phyloP scores from a whole-genome alignment of 2,797 vertebrate genomes.

The Streptopelia turtur region DNA sequence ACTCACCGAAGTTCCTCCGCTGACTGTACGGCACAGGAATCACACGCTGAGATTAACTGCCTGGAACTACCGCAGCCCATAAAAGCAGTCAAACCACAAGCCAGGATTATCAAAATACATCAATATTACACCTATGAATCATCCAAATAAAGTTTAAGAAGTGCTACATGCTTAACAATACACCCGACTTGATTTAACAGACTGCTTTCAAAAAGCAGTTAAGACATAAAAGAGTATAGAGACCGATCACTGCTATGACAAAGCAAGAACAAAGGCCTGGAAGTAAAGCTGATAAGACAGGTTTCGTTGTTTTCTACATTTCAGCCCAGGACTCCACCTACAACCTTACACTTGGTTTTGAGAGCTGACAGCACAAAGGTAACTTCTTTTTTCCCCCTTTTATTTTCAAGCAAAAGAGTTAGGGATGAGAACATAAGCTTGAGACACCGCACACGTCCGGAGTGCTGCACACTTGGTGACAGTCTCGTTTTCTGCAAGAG shows the following conservation, averaged over 20 bases:
- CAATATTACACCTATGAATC: background rate
- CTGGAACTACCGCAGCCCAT: background rate
- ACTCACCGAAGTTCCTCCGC: constrained; percentile 7
- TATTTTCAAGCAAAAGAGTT: background rate
- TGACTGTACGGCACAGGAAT: background rate
- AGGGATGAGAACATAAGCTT: background rate
- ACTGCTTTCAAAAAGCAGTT: background rate
- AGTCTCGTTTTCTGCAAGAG: background rate
- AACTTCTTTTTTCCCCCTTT: background rate
- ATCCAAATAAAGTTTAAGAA: background rate
- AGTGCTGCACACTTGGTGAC: background rate
- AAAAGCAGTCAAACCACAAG: background rate
- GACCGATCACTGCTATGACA: background rate
- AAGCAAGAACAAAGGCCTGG: background rate
- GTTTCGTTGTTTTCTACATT: background rate
- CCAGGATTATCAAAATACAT: background rate
- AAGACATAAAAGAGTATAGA: background rate
- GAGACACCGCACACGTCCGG: background rate
- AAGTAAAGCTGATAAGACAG: background rate
- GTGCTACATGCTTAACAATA: background rate
- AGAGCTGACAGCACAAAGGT: background rate
- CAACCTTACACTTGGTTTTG: background rate
- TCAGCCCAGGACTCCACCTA: background rate
- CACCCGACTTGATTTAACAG: background rate
- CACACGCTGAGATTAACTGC: background rate